phyloP scores from a whole-genome alignment of 2,797 vertebrate species.

The Spatula versicolor region DNA sequence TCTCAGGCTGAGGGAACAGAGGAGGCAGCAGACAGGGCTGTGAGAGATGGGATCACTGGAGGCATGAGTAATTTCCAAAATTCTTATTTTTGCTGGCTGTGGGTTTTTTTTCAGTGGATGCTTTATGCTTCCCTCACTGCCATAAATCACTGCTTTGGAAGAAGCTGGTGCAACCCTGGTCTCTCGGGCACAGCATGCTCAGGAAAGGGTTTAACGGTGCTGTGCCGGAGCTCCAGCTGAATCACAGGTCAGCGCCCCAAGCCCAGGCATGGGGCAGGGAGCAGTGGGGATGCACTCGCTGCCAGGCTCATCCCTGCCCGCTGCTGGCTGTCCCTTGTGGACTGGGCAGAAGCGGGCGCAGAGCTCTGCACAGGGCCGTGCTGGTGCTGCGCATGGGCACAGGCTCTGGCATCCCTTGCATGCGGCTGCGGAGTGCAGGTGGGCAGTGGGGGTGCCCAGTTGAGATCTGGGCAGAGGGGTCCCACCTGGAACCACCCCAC shows the following conservation, averaged over 20 bases:
- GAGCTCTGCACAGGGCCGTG: neutral
- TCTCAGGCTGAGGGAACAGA: constrained; percentile 5
- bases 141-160: constrained; percentile 41
- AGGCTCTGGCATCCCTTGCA: fast-evolving
- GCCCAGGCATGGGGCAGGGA: neutral
- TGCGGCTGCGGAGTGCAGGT: fast-evolving
- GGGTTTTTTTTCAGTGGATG: neutral
- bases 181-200: neutral
- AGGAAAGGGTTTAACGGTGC: neutral
- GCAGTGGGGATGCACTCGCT: fast-evolving
- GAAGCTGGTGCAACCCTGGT: neutral
- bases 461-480: fast-evolving
- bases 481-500: neutral
- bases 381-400: fast-evolving
- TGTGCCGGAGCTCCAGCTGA: neutral
- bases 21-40: constrained; percentile 38
- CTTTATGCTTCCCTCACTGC: constrained; percentile 17
- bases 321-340: fast-evolving
- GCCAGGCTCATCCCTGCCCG: fast-evolving
- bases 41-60: constrained; percentile 32
- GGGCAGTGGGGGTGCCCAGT: fast-evolving
- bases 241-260: neutral
- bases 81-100: constrained; percentile 24
- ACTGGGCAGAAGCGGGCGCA: fast-evolving
- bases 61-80: constrained; percentile 52